Evolutionary conservation across 2,888 invertebrate species (phyloP), one percentile per base, ranked within the genome.

Genomic region (Leptopilina drosophilae): DNA sequence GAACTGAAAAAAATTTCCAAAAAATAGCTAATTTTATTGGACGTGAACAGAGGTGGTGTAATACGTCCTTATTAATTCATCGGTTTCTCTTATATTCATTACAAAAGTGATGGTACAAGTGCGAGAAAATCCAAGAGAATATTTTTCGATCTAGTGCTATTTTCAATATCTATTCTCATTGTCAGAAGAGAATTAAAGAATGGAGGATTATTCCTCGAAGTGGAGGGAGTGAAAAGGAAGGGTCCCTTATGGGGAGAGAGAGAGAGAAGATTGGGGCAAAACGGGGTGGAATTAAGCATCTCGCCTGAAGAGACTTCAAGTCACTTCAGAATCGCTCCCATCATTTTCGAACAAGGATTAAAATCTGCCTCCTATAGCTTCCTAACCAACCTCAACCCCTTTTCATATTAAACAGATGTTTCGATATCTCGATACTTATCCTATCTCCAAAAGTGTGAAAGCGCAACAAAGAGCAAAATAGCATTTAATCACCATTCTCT

Each of bases 261-360:
- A 85, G 83, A 82, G 85, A 83, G 85, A 84, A 87, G 85, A 81
- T 42, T 9, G 81, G 75, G 79, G 78, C 77, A 82, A 81, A 81
- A 80, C 81, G 85, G 87, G 86, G 87, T 87, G 86, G 90, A 90
- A 90, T 90, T 90, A 91, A 91, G 91, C 91, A 91, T 91, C 90
- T 90, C 90, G 91, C 90, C 89, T 89, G 90, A 91, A 91, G 91
- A 91, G 90, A 90, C 90, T 90, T 88, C 88, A 88, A 91, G 90
- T 90, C 91, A 90, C 90, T 91, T 90, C 89, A 89, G 83, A 88
- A 83, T 88, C 88, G 86, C 86, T 88, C 89, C 88, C 88, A 83
- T 83, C 80, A 84, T 77, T 8, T 87, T 84, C 87, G 86, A 86
- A 89, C 89, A 90, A 90, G 91, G 91, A 91, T 91, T 91, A 91